These are phyloP conservation scores for Ochropleura plecta DNA, from an alignment of 2,888 invertebrate genomes.

Conservation along the genomic window DNA sequence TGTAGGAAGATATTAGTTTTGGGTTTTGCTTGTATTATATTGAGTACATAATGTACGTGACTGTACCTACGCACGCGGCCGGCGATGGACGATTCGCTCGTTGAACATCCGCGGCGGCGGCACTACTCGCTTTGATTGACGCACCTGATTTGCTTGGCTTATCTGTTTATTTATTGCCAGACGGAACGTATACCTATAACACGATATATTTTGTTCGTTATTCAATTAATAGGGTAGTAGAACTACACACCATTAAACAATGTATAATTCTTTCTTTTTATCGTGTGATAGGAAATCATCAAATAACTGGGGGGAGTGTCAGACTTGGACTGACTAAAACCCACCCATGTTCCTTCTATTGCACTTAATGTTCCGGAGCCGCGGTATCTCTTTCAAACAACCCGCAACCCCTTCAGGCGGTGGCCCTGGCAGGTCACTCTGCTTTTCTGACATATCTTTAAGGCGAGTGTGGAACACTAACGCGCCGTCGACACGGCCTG, in stretches of 20 bases:
- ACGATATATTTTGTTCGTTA: not conserved
- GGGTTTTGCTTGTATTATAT: not conserved
- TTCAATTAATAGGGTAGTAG: not conserved
- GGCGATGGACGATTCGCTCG: conserved; percentile 47
- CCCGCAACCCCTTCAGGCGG: too few species aligned
- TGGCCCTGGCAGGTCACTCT: too few species aligned
- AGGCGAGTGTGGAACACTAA: too few species aligned
- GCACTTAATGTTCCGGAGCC: too few species aligned
- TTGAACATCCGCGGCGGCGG: conserved; percentile 35
- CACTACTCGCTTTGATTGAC: conserved; percentile 55
- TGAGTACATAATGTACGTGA: not conserved
- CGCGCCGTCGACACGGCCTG: too few species aligned
- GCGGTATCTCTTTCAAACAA: too few species aligned
- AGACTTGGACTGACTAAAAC: too few species aligned
- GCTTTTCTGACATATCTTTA: too few species aligned
- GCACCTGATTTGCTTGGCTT: conserved; percentile 47
- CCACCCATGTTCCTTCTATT: too few species aligned
- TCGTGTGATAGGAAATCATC: too few species aligned
- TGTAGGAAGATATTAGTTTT: not conserved
- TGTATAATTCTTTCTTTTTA: not conserved
- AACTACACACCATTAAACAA: not conserved
- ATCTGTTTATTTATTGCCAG: conserved; percentile 45
- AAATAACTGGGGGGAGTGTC: too few species aligned
- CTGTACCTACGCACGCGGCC: not conserved
- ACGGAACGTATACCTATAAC: not conserved